These are phyloP conservation scores for Drosophila diplacantha DNA, from an alignment of 2,888 invertebrate species.

Conservation along the genomic window DNA sequence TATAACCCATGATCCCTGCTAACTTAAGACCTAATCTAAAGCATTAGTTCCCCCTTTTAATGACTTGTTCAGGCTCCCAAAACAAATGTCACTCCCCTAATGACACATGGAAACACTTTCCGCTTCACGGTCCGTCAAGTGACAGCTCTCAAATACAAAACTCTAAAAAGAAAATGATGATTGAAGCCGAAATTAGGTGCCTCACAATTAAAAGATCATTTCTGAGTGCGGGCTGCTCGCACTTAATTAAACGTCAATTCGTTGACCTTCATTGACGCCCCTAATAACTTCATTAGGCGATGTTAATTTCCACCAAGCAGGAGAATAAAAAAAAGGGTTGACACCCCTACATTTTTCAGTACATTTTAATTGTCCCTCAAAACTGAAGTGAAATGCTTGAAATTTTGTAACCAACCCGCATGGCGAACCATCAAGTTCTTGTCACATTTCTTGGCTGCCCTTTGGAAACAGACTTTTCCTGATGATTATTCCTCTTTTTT, in stretches of 20 bases:
- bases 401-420: slow-evolving; percentile 39
- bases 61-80: slow-evolving; percentile 15
- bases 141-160: slow-evolving; percentile 18
- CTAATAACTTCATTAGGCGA: slow-evolving; percentile 67
- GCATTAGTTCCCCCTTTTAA: not conserved
- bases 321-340: slow-evolving; percentile 21
- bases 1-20: too few species aligned
- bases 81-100: slow-evolving; percentile 28
- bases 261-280: slow-evolving; percentile 67
- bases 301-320: slow-evolving; percentile 14
- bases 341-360: slow-evolving; percentile 19
- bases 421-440: slow-evolving; percentile 19
- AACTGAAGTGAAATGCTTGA: slow-evolving; percentile 24
- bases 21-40: not conserved
- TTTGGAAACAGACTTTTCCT: slow-evolving; percentile 23
- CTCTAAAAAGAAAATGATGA: slow-evolving; percentile 47
- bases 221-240: slow-evolving; percentile 57
- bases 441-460: slow-evolving; percentile 27
- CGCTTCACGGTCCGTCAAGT: slow-evolving; percentile 54
- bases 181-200: slow-evolving; percentile 58
- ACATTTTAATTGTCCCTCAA: slow-evolving; percentile 28
- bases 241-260: slow-evolving; percentile 71
- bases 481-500: slow-evolving; percentile 53
- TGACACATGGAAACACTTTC: slow-evolving; percentile 47
- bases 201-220: slow-evolving; percentile 66